Evolutionary conservation across 2,113 vertebrate species (phyloP), one percentile per base, ranked within the genome.

Genomic region (Gambusia holbrooki): DNA sequence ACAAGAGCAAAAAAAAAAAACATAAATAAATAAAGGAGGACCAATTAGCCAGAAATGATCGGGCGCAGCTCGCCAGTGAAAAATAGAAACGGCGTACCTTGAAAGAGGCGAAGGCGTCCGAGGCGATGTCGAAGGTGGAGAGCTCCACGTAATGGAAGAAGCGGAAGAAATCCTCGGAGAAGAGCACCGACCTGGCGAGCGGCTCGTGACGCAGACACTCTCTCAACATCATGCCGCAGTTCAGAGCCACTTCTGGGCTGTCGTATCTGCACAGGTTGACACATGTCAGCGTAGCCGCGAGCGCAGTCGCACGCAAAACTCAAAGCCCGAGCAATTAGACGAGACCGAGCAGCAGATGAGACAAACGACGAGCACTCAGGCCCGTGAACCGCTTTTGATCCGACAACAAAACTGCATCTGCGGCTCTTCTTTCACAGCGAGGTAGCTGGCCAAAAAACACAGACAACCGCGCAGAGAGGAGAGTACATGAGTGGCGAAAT

Each of bases 161-260:
- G 81, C 89, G 84, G 87, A 77, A 95, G 83, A 95, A 94, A 11
- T 95, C 93, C 64, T 95, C 94, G 2, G 94, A 95, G 89, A 93
- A 92, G 69, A 95, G 93, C 73, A 95, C 88, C 0, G 84, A 94
- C 45, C 93, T 88, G 2, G 94, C 94, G 80, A 95, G 66, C n/a
- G 95, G 94, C 84, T 95, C 95, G 5, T 95, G 94, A 25, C 94
- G 94, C 70, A 95, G 92, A 42, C 94, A 95, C 79, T 95, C 95
- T 37, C 95, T 90, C 75, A 95, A 88, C 94, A 95, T 95, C 93
- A 95, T 95, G 37, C 95, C 95, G 79, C 95, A 95, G 89, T 95
- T 95, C 54, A 95, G 88, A 73, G 95, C 95, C 89, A 95, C 94
- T 81, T 95, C 95, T 61, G 93, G 80, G 65, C 81, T 94, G 76